phyloP scores from a whole-genome alignment of 2,888 invertebrate species.

The Oscheius onirici region DNA sequence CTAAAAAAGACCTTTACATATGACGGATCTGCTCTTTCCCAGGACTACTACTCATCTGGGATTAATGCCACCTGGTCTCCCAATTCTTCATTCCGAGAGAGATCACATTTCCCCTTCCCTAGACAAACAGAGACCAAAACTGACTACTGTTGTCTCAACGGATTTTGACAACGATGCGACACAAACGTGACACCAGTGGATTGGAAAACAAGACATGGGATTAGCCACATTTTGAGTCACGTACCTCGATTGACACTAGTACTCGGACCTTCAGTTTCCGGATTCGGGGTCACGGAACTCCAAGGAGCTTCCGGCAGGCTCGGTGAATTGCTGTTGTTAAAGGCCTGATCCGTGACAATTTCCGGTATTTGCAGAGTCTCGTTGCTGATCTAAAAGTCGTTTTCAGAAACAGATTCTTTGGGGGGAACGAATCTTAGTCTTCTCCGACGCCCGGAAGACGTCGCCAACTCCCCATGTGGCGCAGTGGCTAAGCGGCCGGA shows the following conservation, averaged over 20 bases:
- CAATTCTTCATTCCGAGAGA: constrained; percentile 14
- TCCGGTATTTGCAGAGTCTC: constrained; percentile 22
- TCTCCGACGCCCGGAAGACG: background rate
- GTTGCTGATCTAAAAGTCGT: background rate
- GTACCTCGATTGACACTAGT: background rate
- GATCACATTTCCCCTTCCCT: constrained; percentile 16
- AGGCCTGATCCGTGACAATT: background rate
- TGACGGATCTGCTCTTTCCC: no score
- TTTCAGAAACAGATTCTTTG: background rate
- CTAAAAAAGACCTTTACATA: constrained; percentile 2
- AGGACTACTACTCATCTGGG: no score
- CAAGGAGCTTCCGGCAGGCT: constrained; percentile 2
- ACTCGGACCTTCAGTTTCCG: constrained; percentile 3
- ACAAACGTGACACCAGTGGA: background rate
- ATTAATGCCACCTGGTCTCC: constrained; percentile 2
- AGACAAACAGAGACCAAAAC: background rate
- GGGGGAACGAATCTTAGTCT: background rate
- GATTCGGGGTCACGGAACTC: background rate
- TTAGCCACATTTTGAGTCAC: background rate
- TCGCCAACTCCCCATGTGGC: background rate
- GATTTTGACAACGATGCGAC: constrained; percentile 26
- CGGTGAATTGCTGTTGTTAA: background rate
- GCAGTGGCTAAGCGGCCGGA: background rate
- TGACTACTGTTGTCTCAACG: background rate
- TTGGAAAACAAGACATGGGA: background rate